A percentile compares a stretch with the other conserved stretches of the same genome.
Evolutionary conservation across 2,113 vertebrate species (phyloP).

Genomic region (Canis aureus): DNA sequence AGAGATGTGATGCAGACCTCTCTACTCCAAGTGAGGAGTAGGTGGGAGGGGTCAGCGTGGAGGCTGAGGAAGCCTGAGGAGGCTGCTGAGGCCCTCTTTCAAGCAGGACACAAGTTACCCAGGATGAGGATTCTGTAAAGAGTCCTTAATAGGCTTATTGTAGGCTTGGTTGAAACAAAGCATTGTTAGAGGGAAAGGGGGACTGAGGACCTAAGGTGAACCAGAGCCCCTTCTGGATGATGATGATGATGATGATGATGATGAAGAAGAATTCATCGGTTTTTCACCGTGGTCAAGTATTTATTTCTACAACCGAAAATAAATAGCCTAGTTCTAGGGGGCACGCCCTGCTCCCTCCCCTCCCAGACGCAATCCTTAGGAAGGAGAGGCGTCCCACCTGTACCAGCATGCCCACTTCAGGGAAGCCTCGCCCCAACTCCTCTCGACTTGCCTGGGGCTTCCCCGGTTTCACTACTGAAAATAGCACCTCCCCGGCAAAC

Average conservation of each 20-base stretch:
- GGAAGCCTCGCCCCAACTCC: too few relatives aligned
- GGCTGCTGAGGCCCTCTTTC: background rate
- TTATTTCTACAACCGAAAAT: constrained; percentile 58
- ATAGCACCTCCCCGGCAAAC: background rate
- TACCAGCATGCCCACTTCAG: background rate
- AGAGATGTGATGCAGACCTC: background rate
- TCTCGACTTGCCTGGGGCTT: background rate
- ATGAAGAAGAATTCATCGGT: background rate
- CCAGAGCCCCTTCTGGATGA: background rate
- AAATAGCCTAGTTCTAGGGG: background rate
- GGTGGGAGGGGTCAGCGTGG: background rate
- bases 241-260: background rate
- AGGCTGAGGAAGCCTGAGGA: background rate
- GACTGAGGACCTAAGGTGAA: background rate
- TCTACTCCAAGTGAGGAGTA: background rate
- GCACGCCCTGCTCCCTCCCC: background rate
- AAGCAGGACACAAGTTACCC: background rate
- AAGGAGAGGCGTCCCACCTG: background rate
- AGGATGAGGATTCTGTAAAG: background rate
- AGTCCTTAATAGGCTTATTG: background rate
- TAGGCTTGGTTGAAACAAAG: background rate
- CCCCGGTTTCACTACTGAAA: background rate
- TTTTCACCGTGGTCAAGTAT: background rate
- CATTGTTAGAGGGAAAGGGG: background rate
- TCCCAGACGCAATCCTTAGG: background rate